Percentiles rank a stretch among this genome's conserved stretches.
These are phyloP conservation scores for Chrysogorgia sp. DNA, from an alignment of 92 coral and sea anemone species.

Conservation along the genomic window DNA sequence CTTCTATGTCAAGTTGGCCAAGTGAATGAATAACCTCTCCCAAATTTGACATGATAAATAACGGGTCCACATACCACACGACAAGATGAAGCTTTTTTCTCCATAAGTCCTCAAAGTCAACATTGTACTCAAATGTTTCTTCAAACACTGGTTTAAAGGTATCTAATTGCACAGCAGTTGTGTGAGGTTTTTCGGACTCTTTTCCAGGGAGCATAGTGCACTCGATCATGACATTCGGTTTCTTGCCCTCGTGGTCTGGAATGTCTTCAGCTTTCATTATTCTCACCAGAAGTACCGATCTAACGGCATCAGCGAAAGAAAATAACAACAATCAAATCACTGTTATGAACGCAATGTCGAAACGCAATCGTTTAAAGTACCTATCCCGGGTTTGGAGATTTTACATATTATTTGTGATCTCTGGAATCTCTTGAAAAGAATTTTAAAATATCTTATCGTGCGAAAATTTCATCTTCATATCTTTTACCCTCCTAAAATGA, in stretches of 20 bases:
- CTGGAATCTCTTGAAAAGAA: too few relatives aligned
- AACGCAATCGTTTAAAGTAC: not conserved
- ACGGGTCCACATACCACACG: constrained; percentile 83
- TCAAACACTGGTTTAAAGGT: constrained; percentile 82
- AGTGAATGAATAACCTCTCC: constrained; percentile 83
- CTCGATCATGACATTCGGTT: constrained; percentile 84
- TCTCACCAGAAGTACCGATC: constrained; percentile 71
- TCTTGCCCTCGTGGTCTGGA: constrained; percentile 83
- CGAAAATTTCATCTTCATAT: too few relatives aligned
- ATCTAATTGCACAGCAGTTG: constrained; percentile 87
- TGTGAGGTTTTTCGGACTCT: constrained; percentile 59
- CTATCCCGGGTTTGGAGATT: not conserved
- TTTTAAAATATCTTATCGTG: too few relatives aligned
- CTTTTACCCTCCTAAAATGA: too few relatives aligned
- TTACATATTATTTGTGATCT: too few relatives aligned
- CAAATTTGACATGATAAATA: constrained; percentile 79
- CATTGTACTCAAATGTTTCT: constrained; percentile 69
- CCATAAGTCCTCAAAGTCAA: constrained; percentile 74
- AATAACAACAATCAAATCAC: not conserved
- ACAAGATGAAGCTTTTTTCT: constrained; percentile 75
- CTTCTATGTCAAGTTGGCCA: constrained; percentile 78
- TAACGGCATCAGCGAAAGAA: not conserved
- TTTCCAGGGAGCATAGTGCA: constrained; percentile 75
- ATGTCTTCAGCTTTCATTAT: constrained; percentile 89
- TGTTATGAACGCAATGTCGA: too few relatives aligned